phyloP scores from a whole-genome alignment of 35 echinoderm and acorn worm genomes.

The Apostichopus parvimensis region DNA sequence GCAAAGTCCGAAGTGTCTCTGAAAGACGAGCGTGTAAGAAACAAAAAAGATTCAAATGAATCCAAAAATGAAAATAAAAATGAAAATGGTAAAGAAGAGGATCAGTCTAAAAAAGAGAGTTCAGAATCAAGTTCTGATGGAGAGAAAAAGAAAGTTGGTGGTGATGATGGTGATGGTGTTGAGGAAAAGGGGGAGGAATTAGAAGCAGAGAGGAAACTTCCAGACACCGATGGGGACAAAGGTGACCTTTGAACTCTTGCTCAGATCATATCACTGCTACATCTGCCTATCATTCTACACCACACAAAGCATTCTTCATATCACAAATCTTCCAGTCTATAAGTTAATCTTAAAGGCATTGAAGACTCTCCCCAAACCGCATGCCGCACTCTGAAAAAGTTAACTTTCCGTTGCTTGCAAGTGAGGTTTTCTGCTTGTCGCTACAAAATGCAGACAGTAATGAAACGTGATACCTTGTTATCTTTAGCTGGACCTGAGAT shows the following conservation, averaged over 20 bases:
- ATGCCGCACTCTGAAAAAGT: too few species aligned
- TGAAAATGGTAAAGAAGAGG: too few species aligned
- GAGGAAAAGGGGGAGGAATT: neutral
- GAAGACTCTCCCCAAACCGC: too few species aligned
- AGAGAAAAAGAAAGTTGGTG: neutral
- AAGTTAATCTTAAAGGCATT: too few species aligned
- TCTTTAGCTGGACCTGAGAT: too few species aligned
- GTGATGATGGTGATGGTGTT: slow-evolving; percentile 2
- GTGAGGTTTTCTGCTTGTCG: too few species aligned
- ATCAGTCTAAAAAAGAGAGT: neutral
- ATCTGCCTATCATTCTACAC: neutral
- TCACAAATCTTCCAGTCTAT: neutral
- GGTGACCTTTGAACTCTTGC: neutral
- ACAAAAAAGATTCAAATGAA: neutral
- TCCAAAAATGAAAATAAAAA: neutral
- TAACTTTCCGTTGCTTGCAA: too few species aligned
- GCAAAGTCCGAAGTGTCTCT: slow-evolving; percentile 15
- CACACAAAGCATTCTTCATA: neutral
- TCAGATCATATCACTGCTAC: neutral
- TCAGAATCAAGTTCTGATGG: neutral
- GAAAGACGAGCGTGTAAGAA: neutral
- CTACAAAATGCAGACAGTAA: too few species aligned
- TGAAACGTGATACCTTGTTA: too few species aligned
- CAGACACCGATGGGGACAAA: neutral
- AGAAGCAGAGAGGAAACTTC: neutral